phyloP scores from a whole-genome alignment of 92 coral and sea anemone species.

The Heliopora coerulea region DNA sequence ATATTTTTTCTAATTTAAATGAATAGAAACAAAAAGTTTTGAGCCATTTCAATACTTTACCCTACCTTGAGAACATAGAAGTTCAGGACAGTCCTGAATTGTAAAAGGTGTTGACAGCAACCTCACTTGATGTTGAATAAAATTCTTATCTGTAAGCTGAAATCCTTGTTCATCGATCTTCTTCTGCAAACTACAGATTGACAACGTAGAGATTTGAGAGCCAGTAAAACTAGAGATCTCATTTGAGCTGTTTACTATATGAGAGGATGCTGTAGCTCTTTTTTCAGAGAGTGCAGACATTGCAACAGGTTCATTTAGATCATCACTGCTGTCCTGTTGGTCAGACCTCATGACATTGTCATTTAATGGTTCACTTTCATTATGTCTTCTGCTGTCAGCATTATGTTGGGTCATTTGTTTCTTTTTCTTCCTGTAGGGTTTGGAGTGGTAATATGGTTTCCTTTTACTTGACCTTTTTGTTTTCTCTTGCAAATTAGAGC shows the following conservation, averaged over 20 bases:
- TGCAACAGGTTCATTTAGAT: neutral
- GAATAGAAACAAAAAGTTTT: too few species aligned
- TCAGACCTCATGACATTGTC: neutral
- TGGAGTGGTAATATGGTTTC: neutral
- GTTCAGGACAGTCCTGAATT: conserved; percentile 57
- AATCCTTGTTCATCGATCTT: neutral
- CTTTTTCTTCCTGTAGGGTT: conserved; percentile 7
- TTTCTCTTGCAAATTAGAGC: neutral
- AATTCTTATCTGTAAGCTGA: conserved; percentile 53
- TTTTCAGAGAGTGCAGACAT: neutral
- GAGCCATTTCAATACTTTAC: too few species aligned
- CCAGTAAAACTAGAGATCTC: neutral
- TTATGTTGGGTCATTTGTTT: neutral
- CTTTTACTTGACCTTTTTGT: neutral
- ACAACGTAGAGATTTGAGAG: neutral
- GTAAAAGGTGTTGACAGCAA: conserved; percentile 64
- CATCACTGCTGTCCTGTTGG: too few species aligned
- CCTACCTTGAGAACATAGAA: conserved; percentile 40
- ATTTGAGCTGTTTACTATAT: neutral
- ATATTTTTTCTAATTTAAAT: too few species aligned
- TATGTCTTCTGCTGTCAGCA: conserved; percentile 1
- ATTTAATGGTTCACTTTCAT: neutral
- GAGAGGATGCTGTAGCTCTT: too few species aligned
- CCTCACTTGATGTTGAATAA: conserved; percentile 68
- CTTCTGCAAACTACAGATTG: neutral